phyloP scores from a whole-genome alignment of 2,888 invertebrate species.

The Sepiola atlantica region DNA sequence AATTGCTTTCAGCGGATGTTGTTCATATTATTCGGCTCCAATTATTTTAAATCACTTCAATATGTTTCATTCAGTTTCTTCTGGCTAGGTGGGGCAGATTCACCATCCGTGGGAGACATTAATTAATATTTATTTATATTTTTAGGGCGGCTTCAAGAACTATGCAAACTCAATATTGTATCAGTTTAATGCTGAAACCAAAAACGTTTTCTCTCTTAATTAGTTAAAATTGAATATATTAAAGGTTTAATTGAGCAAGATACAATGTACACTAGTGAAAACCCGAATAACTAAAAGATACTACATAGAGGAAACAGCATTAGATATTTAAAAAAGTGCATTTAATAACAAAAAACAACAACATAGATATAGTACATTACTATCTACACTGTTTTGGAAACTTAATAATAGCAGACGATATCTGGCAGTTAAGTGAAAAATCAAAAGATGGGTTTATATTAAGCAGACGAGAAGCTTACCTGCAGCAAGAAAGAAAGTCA shows the following conservation, averaged over 20 bases:
- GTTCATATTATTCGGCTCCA: not conserved
- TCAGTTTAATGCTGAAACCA: not conserved
- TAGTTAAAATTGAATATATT: not conserved
- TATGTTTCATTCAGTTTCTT: not conserved
- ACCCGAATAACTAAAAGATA: too few species aligned
- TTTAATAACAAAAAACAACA: too few species aligned
- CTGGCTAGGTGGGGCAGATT: not conserved
- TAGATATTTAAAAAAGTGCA: too few species aligned
- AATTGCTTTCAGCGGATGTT: slow-evolving; percentile 2
- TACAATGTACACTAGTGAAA: too few species aligned
- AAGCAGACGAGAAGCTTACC: too few species aligned
- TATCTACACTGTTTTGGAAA: too few species aligned
- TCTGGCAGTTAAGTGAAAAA: too few species aligned
- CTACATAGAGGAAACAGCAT: too few species aligned
- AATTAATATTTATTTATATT: not conserved
- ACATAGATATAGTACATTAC: too few species aligned
- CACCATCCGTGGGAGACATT: not conserved
- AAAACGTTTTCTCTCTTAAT: not conserved
- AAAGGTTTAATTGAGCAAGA: not conserved
- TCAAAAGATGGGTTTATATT: too few species aligned
- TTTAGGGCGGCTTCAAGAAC: not conserved
- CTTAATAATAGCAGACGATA: too few species aligned
- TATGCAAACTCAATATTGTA: not conserved
- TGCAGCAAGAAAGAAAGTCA: too few species aligned
- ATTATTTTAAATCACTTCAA: not conserved